Conservation (phyloP, 2,113 vertebrate species). For the Macquaria australasica region DNA sequence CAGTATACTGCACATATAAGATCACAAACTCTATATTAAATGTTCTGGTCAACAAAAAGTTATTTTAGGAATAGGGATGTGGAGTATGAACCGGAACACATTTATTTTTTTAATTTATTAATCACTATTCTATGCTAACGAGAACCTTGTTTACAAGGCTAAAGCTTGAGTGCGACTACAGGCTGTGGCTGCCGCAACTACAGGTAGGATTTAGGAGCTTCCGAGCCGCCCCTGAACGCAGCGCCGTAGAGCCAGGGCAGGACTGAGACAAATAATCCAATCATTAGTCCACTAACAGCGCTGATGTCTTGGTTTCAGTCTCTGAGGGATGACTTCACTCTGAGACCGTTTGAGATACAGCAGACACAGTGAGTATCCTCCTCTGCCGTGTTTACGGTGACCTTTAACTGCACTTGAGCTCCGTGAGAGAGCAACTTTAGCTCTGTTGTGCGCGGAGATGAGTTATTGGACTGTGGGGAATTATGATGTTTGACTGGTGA, state of each 20-base stretch:
- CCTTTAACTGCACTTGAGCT: neutral
- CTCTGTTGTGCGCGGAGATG: neutral
- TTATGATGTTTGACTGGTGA: conserved; percentile 36
- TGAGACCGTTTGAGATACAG: conserved; percentile 70
- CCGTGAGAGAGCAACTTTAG: neutral
- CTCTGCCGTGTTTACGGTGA: neutral
- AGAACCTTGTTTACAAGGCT: neutral
- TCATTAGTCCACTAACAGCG: conserved; percentile 45
- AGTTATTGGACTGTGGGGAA: neutral
- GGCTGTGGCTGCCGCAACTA: no score
- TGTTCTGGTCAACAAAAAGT: neutral
- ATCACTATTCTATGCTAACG: no score
- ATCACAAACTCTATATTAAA: neutral
- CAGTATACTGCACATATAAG: neutral
- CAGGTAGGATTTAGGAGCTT: neutral
- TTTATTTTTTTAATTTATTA: neutral
- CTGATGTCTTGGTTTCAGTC: conserved; percentile 72
- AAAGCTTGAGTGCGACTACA: neutral
- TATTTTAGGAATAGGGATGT: neutral
- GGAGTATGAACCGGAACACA: neutral
- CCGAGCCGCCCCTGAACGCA: conserved; percentile 57
- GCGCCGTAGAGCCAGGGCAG: conserved; percentile 33
- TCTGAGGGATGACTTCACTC: conserved; percentile 74
- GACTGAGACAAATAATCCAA: conserved; percentile 72
- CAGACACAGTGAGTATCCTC: conserved; percentile 60